Percentiles rank a stretch among this genome's conserved stretches.
phyloP scores from a whole-genome alignment of 1,140 invertebrate genomes.

The Aricia agestis region DNA sequence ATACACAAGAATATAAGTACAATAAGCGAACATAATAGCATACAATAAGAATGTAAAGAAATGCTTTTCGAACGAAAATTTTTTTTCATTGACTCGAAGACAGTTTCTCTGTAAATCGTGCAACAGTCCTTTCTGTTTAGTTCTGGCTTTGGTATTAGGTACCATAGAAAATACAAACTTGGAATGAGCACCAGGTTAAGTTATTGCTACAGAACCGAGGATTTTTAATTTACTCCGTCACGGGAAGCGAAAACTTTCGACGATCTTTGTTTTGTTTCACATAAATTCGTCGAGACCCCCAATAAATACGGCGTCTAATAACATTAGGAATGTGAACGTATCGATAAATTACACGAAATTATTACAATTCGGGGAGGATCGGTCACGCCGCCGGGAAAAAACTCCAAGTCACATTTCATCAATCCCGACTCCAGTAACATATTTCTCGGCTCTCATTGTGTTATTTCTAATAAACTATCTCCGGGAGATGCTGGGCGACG shows the following conservation, averaged over 20 bases:
- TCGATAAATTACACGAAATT: constrained; percentile 13
- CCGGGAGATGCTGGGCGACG: constrained; percentile 43
- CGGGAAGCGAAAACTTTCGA: background rate
- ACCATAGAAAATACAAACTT: no score
- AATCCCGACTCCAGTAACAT: constrained; percentile 45
- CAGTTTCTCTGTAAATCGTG: no score
- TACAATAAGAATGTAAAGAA: no score
- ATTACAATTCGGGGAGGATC: constrained; percentile 23
- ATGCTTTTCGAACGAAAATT: no score
- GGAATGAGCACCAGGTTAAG: background rate
- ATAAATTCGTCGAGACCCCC: background rate
- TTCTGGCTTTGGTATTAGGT: no score
- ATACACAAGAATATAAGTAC: background rate
- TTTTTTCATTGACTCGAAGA: no score
- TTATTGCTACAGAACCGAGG: background rate
- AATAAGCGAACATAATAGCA: no score
- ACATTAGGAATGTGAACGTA: constrained; percentile 8
- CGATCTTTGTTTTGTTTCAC: background rate
- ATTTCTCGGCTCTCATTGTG: constrained; percentile 47
- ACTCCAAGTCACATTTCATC: constrained; percentile 42
- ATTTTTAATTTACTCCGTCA: background rate
- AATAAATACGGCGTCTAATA: background rate
- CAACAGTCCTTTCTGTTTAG: no score
- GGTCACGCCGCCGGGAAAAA: constrained; percentile 32
- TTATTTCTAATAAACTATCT: constrained; percentile 58